phyloP scores from a whole-genome alignment of 2,888 invertebrate species.

The Barypeithes pellucidus region DNA sequence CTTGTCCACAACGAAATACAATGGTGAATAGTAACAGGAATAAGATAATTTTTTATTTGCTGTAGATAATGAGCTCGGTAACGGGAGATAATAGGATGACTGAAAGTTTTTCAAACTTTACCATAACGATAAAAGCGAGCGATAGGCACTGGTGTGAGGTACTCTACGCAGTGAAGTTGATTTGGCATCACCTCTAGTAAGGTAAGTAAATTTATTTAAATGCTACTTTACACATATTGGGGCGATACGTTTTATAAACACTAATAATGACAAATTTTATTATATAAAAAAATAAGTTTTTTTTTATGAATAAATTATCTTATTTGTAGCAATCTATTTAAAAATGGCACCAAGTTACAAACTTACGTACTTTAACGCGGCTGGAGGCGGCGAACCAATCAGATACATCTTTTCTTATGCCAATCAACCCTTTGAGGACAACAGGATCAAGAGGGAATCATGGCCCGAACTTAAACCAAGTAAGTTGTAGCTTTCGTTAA shows the following conservation, averaged over 20 bases:
- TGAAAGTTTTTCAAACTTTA: neutral
- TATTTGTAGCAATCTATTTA: too few species aligned
- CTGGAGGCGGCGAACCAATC: constrained; percentile 31
- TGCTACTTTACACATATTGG: too few species aligned
- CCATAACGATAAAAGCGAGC: neutral
- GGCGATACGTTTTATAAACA: too few species aligned
- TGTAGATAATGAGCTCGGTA: neutral
- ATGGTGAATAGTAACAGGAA: neutral
- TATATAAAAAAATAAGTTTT: too few species aligned
- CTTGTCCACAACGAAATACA: neutral
- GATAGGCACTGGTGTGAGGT: neutral
- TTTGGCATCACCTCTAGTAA: neutral
- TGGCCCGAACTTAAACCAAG: constrained; percentile 40
- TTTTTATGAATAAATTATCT: too few species aligned
- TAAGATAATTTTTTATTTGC: neutral
- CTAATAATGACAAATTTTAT: too few species aligned
- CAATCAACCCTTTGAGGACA: constrained; percentile 37
- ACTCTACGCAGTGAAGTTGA: neutral
- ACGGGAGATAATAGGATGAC: neutral
- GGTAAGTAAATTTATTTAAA: constrained; percentile 1
- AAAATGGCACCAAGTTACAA: constrained; percentile 46
- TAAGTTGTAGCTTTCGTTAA: constrained; percentile 13
- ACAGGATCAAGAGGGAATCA: constrained; percentile 16
- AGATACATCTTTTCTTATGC: constrained; percentile 41
- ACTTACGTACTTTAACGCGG: constrained; percentile 27